Percentiles rank a stretch among this genome's conserved stretches.
These are phyloP conservation scores for Pseudomyrmex concolor DNA, from an alignment of 1,140 invertebrate species.

Conservation along the genomic window DNA sequence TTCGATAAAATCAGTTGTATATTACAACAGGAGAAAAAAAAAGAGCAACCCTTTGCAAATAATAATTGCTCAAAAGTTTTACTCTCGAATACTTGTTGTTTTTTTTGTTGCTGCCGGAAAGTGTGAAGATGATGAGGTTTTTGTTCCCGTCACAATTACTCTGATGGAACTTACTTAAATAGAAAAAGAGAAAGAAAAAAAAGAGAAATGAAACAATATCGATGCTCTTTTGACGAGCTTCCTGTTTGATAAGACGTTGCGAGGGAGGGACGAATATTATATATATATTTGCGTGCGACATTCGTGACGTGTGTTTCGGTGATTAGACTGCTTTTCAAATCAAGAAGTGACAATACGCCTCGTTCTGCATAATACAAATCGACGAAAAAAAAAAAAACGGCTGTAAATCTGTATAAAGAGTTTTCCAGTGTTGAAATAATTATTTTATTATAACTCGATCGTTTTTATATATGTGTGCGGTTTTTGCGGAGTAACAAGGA, in stretches of 20 bases:
- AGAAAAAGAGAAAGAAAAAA: too few relatives aligned
- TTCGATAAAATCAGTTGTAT: not conserved
- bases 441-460: constrained; percentile 53
- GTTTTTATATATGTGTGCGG: constrained; percentile 41
- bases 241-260: constrained; percentile 35
- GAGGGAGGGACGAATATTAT: constrained; percentile 11
- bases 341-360: constrained; percentile 20
- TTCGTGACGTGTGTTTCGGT: not conserved
- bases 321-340: constrained; percentile 30
- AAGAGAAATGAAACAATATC: constrained; percentile 14
- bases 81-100: too few relatives aligned
- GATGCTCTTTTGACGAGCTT: constrained; percentile 34
- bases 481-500: constrained; percentile 39
- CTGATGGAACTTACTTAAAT: not conserved
- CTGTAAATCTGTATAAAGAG: constrained; percentile 48
- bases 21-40: not conserved
- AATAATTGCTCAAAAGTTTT: not conserved
- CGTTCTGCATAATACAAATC: constrained; percentile 34
- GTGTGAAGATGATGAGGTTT: not conserved
- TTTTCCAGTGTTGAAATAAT: constrained; percentile 55
- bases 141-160: constrained; percentile 15
- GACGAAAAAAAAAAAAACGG: constrained; percentile 17
- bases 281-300: not conserved
- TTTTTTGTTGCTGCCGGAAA: not conserved
- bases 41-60: not conserved